These are phyloP conservation scores for Phalera bucephala DNA, from an alignment of 2,888 invertebrate genomes.

Conservation along the genomic window DNA sequence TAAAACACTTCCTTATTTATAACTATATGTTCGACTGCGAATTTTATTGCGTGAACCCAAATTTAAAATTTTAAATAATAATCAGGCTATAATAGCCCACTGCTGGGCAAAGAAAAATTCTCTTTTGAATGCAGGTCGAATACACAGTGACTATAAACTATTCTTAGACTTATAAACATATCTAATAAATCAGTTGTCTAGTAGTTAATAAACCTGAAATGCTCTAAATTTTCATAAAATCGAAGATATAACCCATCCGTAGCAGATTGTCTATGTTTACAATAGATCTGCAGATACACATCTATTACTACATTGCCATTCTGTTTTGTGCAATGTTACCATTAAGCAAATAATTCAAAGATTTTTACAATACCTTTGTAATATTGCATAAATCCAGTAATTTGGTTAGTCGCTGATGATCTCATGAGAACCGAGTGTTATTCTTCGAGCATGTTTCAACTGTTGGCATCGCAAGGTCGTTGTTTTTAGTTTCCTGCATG, in stretches of 20 bases:
- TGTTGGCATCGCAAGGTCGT: slow-evolving; percentile 47
- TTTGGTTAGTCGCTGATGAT: slow-evolving; percentile 28
- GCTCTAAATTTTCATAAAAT: too few species aligned
- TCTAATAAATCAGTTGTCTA: too few species aligned
- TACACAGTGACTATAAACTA: too few species aligned
- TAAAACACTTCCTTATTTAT: slow-evolving; percentile 37
- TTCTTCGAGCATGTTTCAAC: slow-evolving; percentile 27
- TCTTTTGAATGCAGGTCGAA: too few species aligned
- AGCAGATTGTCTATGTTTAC: too few species aligned
- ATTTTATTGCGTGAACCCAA: background rate
- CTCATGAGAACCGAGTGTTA: slow-evolving; percentile 30
- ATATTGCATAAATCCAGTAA: slow-evolving; percentile 9
- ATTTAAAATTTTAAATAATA: too few species aligned
- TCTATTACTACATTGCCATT: background rate
- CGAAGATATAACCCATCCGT: too few species aligned
- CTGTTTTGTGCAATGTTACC: background rate
- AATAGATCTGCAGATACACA: too few species aligned
- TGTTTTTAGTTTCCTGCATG: slow-evolving; percentile 41
- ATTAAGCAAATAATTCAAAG: background rate
- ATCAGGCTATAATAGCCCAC: too few species aligned
- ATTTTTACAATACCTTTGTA: slow-evolving; percentile 3
- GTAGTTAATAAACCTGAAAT: too few species aligned
- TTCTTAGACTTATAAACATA: too few species aligned
- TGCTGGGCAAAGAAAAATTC: too few species aligned
- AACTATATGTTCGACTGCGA: background rate